phyloP scores from a whole-genome alignment of 2,113 vertebrate species.

The Charadrius vociferus region DNA sequence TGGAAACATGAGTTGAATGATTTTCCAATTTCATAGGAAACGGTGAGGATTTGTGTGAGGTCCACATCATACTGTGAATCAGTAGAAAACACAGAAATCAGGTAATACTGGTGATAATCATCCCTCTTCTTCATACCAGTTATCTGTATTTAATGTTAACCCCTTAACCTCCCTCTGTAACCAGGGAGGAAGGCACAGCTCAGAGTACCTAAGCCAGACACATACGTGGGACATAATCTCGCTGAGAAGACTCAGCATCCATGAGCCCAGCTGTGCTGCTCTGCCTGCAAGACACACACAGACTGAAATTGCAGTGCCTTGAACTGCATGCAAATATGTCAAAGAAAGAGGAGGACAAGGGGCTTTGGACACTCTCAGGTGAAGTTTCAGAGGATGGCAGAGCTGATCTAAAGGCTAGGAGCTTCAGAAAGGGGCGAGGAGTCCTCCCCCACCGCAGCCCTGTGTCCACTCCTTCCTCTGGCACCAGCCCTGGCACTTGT shows the following conservation, averaged over 20 bases:
- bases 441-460: not conserved
- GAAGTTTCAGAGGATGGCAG: not conserved
- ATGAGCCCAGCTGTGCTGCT: not conserved
- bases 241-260: not conserved
- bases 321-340: not conserved
- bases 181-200: not conserved
- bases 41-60: not conserved
- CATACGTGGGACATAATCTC: not conserved
- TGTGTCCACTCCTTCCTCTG: not conserved
- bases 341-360: not conserved
- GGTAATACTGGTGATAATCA: not conserved
- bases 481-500: not conserved
- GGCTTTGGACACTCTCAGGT: not conserved
- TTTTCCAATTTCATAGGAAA: not conserved
- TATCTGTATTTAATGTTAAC: not conserved
- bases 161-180: not conserved
- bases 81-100: not conserved
- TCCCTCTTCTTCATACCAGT: not conserved
- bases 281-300: not conserved
- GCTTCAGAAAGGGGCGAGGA: not conserved
- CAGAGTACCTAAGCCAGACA: not conserved
- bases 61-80: not conserved
- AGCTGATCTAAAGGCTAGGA: not conserved
- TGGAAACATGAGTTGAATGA: not conserved
- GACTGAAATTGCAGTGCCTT: not conserved